phyloP scores from a whole-genome alignment of 2,888 invertebrate species.

The Caenorhabditis sp. region DNA sequence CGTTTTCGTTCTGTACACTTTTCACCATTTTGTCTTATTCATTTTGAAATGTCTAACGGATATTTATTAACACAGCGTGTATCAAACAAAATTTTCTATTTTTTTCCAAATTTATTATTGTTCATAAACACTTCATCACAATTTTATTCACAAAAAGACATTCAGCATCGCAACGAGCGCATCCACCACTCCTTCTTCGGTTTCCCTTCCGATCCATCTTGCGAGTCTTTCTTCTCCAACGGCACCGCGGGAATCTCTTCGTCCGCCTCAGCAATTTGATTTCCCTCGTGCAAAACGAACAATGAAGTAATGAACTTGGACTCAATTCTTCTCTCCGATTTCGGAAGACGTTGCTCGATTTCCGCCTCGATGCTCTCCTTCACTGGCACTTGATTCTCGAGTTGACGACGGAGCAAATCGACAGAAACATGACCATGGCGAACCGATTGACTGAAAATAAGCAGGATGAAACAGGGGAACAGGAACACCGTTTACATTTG shows the following conservation, averaged over 20 bases:
- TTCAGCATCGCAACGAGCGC: constrained; percentile 53
- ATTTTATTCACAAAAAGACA: neutral
- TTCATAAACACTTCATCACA: neutral
- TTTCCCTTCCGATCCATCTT: neutral
- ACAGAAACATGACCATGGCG: constrained; percentile 47
- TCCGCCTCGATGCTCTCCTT: neutral
- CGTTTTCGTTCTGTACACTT: constrained; percentile 17
- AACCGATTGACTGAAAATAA: constrained; percentile 47
- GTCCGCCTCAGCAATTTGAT: neutral
- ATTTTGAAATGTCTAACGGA: neutral
- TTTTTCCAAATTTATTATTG: neutral
- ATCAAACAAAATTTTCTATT: neutral
- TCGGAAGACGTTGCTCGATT: constrained; percentile 6
- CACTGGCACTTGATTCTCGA: constrained; percentile 13
- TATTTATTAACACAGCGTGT: neutral
- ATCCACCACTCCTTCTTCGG: constrained; percentile 57
- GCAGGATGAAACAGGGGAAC: neutral
- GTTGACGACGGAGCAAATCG: constrained; percentile 20
- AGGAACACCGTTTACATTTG: constrained; percentile 4
- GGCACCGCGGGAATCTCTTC: constrained; percentile 12
- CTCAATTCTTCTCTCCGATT: neutral
- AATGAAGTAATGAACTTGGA: constrained; percentile 10
- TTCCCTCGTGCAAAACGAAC: constrained; percentile 32
- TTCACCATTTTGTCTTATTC: neutral
- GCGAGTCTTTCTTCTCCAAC: constrained; percentile 5